These are phyloP conservation scores for Odocoileus virginianus DNA, from an alignment of 2,113 vertebrate species.

Conservation along the genomic window DNA sequence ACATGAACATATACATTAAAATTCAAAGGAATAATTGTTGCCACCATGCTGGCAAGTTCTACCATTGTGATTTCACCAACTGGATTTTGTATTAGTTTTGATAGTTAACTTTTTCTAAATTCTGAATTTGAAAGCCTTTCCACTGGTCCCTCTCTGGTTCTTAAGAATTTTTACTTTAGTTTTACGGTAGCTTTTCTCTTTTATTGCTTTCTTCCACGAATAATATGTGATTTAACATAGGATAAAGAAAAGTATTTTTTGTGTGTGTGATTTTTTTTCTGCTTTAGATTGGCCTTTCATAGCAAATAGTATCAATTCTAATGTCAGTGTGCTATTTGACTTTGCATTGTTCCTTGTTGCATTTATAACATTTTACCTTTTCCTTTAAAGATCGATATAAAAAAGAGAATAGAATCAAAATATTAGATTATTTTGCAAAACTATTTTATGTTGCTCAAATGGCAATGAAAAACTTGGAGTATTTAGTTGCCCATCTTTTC, in stretches of 20 bases:
- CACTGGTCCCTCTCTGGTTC: background rate
- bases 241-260: background rate
- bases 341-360: background rate
- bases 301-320: background rate
- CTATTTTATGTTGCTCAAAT: background rate
- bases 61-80: background rate
- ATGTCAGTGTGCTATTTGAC: background rate
- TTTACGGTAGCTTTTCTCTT: background rate
- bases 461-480: background rate
- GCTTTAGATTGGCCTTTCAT: background rate
- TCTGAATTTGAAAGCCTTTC: background rate
- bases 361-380: background rate
- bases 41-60: background rate
- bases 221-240: background rate
- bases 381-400: background rate
- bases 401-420: background rate
- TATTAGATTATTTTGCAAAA: background rate
- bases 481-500: background rate
- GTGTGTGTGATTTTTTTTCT: background rate
- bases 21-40: background rate
- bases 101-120: background rate
- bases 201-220: background rate
- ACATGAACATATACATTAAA: background rate
- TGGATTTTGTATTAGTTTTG: slow-evolving; percentile 22
- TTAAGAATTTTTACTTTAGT: background rate